A percentile compares a stretch with the other conserved stretches of the same genome.
Evolutionary conservation across 1,140 invertebrate species (phyloP).

Genomic region (Idris sp.): DNA sequence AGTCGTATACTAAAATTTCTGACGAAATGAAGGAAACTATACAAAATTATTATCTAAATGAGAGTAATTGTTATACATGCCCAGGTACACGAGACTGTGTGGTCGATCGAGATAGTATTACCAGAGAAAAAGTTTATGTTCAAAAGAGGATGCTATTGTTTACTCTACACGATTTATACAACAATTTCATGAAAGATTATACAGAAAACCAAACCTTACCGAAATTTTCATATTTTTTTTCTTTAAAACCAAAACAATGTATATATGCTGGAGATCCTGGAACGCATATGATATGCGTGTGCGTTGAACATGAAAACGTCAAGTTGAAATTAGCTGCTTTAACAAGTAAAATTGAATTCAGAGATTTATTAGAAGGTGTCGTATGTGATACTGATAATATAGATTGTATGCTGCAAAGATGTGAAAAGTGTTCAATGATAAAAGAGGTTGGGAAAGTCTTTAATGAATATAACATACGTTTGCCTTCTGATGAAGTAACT

Average conservation of each 20-base stretch:
- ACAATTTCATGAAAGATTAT: too few relatives aligned
- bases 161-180: not conserved
- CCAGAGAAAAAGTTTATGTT: not conserved
- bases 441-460: not conserved
- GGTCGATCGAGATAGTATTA: not conserved
- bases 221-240: slow-evolving; percentile 41
- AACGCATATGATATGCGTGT: slow-evolving; percentile 50
- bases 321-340: slow-evolving; percentile 37
- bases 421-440: slow-evolving; percentile 20
- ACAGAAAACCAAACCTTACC: too few relatives aligned
- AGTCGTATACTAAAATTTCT: too few relatives aligned
- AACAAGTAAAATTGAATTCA: slow-evolving; percentile 6
- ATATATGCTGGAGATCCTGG: too few relatives aligned
- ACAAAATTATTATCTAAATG: slow-evolving; percentile 1
- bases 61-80: slow-evolving; percentile 9
- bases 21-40: not conserved
- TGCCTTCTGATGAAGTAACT: not conserved
- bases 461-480: slow-evolving; percentile 2
- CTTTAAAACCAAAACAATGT: slow-evolving; percentile 24
- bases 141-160: slow-evolving; percentile 1
- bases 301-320: slow-evolving; percentile 39
- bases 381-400: slow-evolving; percentile 24
- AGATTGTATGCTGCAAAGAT: slow-evolving; percentile 23
- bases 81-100: slow-evolving; percentile 1
- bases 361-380: slow-evolving; percentile 9